Percentiles rank a stretch among this genome's conserved stretches.
phyloP scores from a whole-genome alignment of 2,113 vertebrate species.

The Pomatostomus ruficeps region DNA sequence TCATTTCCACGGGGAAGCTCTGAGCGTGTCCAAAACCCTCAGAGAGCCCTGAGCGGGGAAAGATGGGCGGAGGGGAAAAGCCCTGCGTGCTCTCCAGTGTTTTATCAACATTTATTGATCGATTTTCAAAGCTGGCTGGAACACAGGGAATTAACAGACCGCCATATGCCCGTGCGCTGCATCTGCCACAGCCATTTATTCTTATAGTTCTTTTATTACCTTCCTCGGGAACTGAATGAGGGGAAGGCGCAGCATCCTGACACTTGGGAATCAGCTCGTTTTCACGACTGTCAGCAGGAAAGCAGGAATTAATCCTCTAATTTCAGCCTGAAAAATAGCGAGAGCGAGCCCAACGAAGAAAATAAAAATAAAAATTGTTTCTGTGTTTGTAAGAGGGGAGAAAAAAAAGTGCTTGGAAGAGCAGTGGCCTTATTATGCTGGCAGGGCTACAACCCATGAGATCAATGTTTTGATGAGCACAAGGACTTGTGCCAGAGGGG shows the following conservation, averaged over 20 bases:
- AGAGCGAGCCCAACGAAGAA: background rate
- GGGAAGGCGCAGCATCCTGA: constrained; percentile 1
- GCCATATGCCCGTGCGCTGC: background rate
- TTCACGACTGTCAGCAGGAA: constrained; percentile 10
- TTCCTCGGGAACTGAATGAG: background rate
- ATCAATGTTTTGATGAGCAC: constrained; percentile 50
- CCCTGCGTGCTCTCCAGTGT: background rate
- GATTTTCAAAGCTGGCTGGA: background rate
- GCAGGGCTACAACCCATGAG: constrained; percentile 22
- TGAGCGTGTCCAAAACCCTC: background rate
- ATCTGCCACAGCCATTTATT: constrained; percentile 4
- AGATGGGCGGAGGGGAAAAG: background rate
- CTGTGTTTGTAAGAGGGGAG: background rate
- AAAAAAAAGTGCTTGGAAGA: background rate
- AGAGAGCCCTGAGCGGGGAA: background rate
- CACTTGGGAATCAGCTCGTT: constrained; percentile 7
- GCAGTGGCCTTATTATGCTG: constrained; percentile 21
- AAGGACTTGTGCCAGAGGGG: background rate
- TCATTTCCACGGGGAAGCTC: background rate
- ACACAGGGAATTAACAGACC: background rate
- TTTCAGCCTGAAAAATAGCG: background rate
- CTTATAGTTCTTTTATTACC: background rate
- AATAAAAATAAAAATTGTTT: background rate
- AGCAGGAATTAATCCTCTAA: constrained; percentile 3
- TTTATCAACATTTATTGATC: background rate